phyloP scores from a whole-genome alignment of 2,888 invertebrate genomes.

The Creontiades dilutus region DNA sequence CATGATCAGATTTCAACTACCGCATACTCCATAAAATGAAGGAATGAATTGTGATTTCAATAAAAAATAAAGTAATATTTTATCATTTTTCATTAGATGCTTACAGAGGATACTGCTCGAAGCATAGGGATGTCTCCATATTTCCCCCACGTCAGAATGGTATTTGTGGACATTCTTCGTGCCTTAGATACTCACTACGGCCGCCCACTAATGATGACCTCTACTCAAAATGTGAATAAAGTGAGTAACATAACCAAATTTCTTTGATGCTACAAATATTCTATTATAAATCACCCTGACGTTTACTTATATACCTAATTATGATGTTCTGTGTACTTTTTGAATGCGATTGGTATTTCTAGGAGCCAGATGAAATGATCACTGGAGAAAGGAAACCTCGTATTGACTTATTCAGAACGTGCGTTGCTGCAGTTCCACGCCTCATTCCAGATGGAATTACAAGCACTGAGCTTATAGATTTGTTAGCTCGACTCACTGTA shows the following conservation, averaged over 20 bases:
- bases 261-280: too few relatives aligned
- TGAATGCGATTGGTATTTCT: conserved; percentile 14
- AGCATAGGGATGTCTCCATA: conserved; percentile 98
- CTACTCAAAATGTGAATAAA: conserved; percentile 96
- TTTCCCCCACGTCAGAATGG: conserved; percentile 96
- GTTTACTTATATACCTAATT: neutral
- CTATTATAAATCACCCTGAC: too few relatives aligned
- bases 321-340: neutral
- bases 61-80: too few relatives aligned
- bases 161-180: conserved; percentile 96
- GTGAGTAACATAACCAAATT: conserved; percentile 76
- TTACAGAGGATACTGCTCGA: conserved; percentile 97
- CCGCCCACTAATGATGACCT: conserved; percentile 97
- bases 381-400: conserved; percentile 98
- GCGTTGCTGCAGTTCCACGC: conserved; percentile 98
- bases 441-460: conserved; percentile 99
- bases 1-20: too few relatives aligned
- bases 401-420: conserved; percentile 98
- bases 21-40: too few relatives aligned
- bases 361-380: conserved; percentile 92
- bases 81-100: conserved; percentile 81
- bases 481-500: conserved; percentile 94
- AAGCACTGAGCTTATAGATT: conserved; percentile 94
- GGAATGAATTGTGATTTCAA: too few relatives aligned
- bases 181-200: conserved; percentile 98